Evolutionary conservation across 2,888 invertebrate genomes (phyloP), one percentile per base, ranked within the genome.

Genomic region (Drosophila formosana): DNA sequence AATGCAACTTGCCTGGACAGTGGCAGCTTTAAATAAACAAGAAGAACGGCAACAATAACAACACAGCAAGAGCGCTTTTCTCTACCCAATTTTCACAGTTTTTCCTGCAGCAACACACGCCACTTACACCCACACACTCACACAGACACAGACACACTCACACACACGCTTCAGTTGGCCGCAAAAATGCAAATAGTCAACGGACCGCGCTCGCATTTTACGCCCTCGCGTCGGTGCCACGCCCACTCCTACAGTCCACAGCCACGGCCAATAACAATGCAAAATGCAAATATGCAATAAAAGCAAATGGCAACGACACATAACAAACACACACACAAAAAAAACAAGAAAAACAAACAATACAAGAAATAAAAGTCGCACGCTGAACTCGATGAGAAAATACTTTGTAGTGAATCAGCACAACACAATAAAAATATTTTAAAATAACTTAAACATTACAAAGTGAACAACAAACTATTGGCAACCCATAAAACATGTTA

Each of bases 241-340:
- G 72, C 68, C 50, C 56, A 49, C 43, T 9, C 43, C 37, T 18
- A 26, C 47, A 25, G 9, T 47, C 9, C 63, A 47, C 47, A 55
- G 49, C 52, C 63, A 66, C 39, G 80, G 78, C 87, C 83, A 86
- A 83, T 83, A 83, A 83, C 86, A 83, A 83, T 83, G 84, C 82
- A 73, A 82, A 85, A 83, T 83, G 78, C 84, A 86, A 86, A 86
- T 83, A 83, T 81, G 75, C 79, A 86, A 83, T 80, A 80, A 85
- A 82, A 78, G 66, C 77, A 78, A 82, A 84, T 72, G 66, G 69
- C 60, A 75, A 66, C 64, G 63, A 53, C 47, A 66, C 23, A 50
- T 47, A 62, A 56, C 39, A 74, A 37, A 37, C 37, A 41, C 6
- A 13, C 18, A 18, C 18, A 66, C n/a, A 45, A 28, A 41, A 65